phyloP scores from a whole-genome alignment of 2,888 invertebrate species.

The Acrobasis suavella region DNA sequence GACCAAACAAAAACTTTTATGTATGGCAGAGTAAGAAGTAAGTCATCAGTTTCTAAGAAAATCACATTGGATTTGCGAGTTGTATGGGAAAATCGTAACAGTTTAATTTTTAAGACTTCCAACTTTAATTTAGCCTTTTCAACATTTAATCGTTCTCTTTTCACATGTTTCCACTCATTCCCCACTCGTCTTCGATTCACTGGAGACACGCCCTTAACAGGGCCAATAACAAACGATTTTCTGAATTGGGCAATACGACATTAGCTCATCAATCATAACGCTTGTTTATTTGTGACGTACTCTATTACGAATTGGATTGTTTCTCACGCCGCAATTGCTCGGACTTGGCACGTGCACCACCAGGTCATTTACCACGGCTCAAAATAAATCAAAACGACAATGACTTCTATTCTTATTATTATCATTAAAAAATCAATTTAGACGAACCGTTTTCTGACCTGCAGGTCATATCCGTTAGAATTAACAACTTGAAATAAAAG shows the following conservation, averaged over 20 bases:
- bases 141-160: background rate
- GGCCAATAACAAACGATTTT: conserved; percentile 28
- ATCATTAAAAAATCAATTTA: background rate
- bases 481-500: background rate
- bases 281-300: conserved; percentile 30
- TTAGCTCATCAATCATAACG: conserved; percentile 35
- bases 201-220: conserved; percentile 3
- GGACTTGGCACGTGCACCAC: conserved; percentile 5
- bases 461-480: background rate
- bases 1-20: too few relatives aligned
- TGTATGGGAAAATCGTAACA: too few relatives aligned
- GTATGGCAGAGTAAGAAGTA: too few relatives aligned
- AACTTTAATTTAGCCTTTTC: background rate
- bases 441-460: background rate
- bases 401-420: background rate
- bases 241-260: conserved; percentile 30
- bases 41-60: too few relatives aligned
- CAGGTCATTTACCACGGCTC: background rate
- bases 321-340: conserved; percentile 31
- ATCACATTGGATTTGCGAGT: too few relatives aligned
- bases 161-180: background rate
- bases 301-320: conserved; percentile 27
- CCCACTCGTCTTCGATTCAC: conserved; percentile 21
- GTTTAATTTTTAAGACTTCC: too few relatives aligned
- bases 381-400: too few relatives aligned